A percentile compares a stretch with the other conserved stretches of the same genome.
These are phyloP conservation scores for Arizona elegans DNA, from an alignment of 2,113 vertebrate genomes.

Conservation along the genomic window DNA sequence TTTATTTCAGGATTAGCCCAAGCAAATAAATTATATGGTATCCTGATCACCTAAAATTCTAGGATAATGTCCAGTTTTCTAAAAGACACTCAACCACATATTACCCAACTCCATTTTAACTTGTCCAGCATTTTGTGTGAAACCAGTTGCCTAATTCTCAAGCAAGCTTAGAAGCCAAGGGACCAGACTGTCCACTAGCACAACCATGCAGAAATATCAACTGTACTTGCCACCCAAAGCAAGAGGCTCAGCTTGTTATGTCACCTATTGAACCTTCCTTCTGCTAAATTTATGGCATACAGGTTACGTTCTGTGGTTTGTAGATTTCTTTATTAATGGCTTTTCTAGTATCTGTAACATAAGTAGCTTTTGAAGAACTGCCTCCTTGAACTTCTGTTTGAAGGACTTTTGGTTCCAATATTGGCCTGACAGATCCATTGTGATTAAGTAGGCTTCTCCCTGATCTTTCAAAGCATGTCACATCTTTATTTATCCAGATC, in stretches of 20 bases:
- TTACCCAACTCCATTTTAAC: background rate
- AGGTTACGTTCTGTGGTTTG: background rate
- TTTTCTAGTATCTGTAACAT: background rate
- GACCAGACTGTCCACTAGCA: background rate
- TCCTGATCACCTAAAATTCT: background rate
- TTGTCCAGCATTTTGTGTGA: background rate
- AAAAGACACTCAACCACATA: background rate
- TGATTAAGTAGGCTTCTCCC: background rate
- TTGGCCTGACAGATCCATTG: background rate
- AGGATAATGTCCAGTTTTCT: background rate
- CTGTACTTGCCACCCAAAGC: background rate
- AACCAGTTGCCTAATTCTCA: background rate
- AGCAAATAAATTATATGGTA: background rate
- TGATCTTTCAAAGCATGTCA: background rate
- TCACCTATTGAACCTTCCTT: background rate
- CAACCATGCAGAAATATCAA: background rate
- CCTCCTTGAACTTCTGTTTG: background rate
- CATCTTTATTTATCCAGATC: background rate
- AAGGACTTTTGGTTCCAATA: background rate
- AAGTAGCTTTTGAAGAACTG: background rate
- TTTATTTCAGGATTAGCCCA: background rate
- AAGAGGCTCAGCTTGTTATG: background rate
- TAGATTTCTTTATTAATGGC: background rate
- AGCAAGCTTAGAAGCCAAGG: background rate
- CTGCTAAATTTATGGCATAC: background rate